Percentiles rank a stretch among this genome's conserved stretches.
These are phyloP conservation scores for Podabrus alpinus DNA, from an alignment of 2,888 invertebrate species.

Conservation along the genomic window DNA sequence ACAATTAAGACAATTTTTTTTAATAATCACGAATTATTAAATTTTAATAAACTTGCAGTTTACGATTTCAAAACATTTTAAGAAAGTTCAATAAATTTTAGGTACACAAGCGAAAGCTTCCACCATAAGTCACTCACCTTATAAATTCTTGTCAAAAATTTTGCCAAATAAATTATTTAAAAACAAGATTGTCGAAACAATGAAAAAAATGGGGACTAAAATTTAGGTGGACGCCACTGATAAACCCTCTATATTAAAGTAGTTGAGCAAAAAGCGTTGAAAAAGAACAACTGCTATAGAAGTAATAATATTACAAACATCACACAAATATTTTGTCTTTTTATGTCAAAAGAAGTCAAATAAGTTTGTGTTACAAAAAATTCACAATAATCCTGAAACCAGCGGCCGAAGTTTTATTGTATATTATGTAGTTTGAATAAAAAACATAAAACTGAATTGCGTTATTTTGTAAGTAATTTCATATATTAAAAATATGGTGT, in stretches of 20 bases:
- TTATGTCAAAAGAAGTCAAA: slow-evolving; percentile 30
- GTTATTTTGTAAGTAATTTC: background rate
- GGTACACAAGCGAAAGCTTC: background rate
- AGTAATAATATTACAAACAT: slow-evolving; percentile 40
- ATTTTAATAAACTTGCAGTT: background rate
- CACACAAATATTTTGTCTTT: slow-evolving; percentile 35
- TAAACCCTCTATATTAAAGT: slow-evolving; percentile 31
- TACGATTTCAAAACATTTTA: background rate
- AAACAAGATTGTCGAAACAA: background rate
- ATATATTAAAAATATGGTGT: background rate
- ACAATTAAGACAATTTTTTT: background rate
- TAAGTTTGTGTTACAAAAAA: slow-evolving; percentile 27
- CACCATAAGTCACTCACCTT: background rate
- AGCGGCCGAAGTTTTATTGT: background rate
- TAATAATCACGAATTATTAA: background rate
- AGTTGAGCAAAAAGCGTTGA: slow-evolving; percentile 31
- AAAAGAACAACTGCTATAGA: slow-evolving; percentile 38
- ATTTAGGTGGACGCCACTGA: slow-evolving; percentile 27
- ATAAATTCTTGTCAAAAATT: background rate
- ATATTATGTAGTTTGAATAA: background rate
- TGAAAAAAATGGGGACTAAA: background rate
- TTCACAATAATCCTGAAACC: background rate
- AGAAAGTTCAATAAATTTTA: background rate
- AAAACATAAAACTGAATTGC: background rate
- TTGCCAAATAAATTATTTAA: background rate